Conservation (phyloP, 2,888 invertebrate species). For the Athalia circularis region DNA sequence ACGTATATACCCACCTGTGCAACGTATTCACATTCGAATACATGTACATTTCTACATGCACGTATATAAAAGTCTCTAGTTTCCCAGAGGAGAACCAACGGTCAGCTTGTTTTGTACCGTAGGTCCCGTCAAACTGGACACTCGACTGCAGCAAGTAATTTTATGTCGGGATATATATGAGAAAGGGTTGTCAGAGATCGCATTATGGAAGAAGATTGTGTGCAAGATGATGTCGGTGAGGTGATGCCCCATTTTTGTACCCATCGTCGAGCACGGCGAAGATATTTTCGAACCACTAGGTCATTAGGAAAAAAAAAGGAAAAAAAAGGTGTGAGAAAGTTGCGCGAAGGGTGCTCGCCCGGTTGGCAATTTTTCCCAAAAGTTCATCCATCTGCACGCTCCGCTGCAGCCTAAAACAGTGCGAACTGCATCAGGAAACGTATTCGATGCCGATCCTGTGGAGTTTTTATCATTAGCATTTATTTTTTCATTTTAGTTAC, state of each 20-base stretch:
- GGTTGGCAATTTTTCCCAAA: not conserved
- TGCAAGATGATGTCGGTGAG: slow-evolving; percentile 14
- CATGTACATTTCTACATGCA: not conserved
- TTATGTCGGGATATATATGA: slow-evolving; percentile 3
- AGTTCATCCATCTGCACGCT: not conserved
- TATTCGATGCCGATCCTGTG: no score
- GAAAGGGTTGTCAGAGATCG: slow-evolving; percentile 37
- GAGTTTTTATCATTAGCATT: no score
- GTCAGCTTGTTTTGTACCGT: slow-evolving; percentile 52
- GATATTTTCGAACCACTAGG: slow-evolving; percentile 2
- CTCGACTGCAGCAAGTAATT: slow-evolving; percentile 37
- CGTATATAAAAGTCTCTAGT: slow-evolving; percentile 16
- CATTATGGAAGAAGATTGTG: slow-evolving; percentile 12
- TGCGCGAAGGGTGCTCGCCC: not conserved
- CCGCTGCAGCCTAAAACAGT: not conserved
- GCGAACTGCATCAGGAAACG: not conserved
- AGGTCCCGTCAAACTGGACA: slow-evolving; percentile 47
- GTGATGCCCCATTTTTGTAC: slow-evolving; percentile 16
- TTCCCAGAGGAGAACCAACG: slow-evolving; percentile 47
- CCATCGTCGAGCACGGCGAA: not conserved
- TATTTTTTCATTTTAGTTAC: no score
- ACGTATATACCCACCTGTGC: not conserved
- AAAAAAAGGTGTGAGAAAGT: slow-evolving; percentile 2
- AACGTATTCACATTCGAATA: not conserved
- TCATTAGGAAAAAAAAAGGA: slow-evolving; percentile 13